These are phyloP conservation scores for Lethocerus indicus DNA, from an alignment of 1,140 invertebrate genomes.

Conservation along the genomic window DNA sequence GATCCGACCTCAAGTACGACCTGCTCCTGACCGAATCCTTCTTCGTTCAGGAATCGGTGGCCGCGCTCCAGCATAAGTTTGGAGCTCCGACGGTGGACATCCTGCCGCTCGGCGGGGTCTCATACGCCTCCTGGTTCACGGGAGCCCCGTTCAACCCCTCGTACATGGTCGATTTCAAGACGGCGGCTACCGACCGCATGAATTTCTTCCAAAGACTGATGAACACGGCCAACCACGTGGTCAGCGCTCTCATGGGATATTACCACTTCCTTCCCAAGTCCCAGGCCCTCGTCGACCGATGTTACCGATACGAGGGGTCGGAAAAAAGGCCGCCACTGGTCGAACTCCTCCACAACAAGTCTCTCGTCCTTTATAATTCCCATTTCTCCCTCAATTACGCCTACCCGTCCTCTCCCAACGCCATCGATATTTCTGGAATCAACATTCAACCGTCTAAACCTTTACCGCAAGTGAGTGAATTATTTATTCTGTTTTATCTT, in stretches of 20 bases:
- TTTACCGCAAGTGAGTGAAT: constrained; percentile 14
- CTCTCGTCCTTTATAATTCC: constrained; percentile 25
- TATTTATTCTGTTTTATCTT: too few species aligned
- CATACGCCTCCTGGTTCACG: background rate
- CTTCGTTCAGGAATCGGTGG: constrained; percentile 20
- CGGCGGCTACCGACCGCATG: background rate
- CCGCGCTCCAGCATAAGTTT: constrained; percentile 20
- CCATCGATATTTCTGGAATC: constrained; percentile 40
- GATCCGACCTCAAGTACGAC: constrained; percentile 19
- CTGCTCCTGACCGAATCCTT: constrained; percentile 19
- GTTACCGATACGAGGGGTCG: constrained; percentile 10
- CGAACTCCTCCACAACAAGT: background rate
- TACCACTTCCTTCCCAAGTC: constrained; percentile 1
- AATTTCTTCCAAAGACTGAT: constrained; percentile 5
- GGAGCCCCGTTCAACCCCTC: constrained; percentile 8
- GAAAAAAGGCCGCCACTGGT: constrained; percentile 6
- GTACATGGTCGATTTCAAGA: background rate
- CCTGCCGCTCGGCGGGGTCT: too few species aligned
- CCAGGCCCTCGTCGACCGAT: constrained; percentile 7
- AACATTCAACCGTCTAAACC: constrained; percentile 23
- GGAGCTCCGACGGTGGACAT: too few species aligned
- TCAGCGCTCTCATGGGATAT: background rate
- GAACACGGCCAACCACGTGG: background rate
- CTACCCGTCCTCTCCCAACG: constrained; percentile 26
- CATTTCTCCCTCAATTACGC: constrained; percentile 32